phyloP scores from a whole-genome alignment of 2,113 vertebrate species.

The Cepphus grylle region DNA sequence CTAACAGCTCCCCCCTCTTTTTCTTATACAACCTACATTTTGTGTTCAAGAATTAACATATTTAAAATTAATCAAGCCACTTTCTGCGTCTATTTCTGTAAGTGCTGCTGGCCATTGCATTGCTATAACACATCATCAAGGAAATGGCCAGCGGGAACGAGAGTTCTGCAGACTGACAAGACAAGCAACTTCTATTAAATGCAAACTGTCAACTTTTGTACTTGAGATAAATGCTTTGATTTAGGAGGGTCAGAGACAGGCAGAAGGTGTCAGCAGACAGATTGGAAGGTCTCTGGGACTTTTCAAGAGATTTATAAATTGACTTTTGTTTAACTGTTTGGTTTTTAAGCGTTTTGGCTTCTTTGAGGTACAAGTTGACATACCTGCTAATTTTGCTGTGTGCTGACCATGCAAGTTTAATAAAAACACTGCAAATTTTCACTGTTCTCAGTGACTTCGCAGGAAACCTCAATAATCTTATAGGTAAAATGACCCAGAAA shows the following conservation, averaged over 20 bases:
- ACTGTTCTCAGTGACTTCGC: neutral
- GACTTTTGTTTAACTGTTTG: slow-evolving; percentile 6
- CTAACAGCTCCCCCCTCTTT: neutral
- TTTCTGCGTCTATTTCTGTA: slow-evolving; percentile 14
- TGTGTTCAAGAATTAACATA: neutral
- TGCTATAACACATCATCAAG: slow-evolving; percentile 33
- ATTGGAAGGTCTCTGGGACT: slow-evolving; percentile 36
- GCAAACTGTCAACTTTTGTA: slow-evolving; percentile 20
- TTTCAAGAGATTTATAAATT: slow-evolving; percentile 38
- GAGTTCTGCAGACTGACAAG: neutral
- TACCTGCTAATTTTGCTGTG: slow-evolving; percentile 3
- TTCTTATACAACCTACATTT: neutral
- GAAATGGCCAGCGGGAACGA: neutral
- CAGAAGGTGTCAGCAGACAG: slow-evolving; percentile 49
- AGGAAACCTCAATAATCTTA: slow-evolving; percentile 25
- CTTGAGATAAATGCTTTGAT: slow-evolving; percentile 44
- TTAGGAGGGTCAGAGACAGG: slow-evolving; percentile 43
- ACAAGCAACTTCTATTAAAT: slow-evolving; percentile 27
- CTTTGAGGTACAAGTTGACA: slow-evolving; percentile 21
- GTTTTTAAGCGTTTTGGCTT: slow-evolving; percentile 29
- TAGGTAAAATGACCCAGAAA: slow-evolving; percentile 1
- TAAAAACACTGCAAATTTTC: neutral
- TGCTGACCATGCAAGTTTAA: slow-evolving; percentile 11
- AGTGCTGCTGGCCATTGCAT: neutral
- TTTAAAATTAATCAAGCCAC: neutral